phyloP scores from a whole-genome alignment of 2,888 invertebrate species.

The Pomacea canaliculata region DNA sequence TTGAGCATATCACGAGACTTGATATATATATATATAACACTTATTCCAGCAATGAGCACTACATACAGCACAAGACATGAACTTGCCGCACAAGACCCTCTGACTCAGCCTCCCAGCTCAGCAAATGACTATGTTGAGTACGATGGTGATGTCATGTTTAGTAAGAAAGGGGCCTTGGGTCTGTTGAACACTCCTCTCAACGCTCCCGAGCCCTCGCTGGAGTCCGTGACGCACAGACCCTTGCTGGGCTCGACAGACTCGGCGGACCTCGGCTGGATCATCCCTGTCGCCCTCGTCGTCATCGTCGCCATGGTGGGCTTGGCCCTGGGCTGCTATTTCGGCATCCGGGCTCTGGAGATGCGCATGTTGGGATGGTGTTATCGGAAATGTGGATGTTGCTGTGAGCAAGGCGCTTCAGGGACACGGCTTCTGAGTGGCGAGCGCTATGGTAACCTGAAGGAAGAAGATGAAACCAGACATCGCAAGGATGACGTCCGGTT shows the following conservation, averaged over 20 bases:
- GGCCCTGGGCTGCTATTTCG: slow-evolving; percentile 9
- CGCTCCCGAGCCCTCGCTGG: slow-evolving; percentile 20
- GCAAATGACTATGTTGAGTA: too few species aligned
- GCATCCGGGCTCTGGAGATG: slow-evolving; percentile 23
- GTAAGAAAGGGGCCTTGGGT: neutral
- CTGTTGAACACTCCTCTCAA: slow-evolving; percentile 20
- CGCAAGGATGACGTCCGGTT: slow-evolving; percentile 7
- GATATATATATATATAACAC: too few species aligned
- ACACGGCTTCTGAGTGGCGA: slow-evolving; percentile 7
- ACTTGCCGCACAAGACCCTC: too few species aligned
- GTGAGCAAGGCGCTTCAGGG: slow-evolving; percentile 4
- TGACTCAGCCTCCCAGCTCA: too few species aligned
- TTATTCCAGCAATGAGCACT: too few species aligned
- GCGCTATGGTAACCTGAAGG: slow-evolving; percentile 8
- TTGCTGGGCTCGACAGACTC: neutral
- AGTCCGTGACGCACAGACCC: slow-evolving; percentile 1
- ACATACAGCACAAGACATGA: too few species aligned
- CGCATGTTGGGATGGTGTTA: slow-evolving; percentile 25
- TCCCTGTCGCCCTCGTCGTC: slow-evolving; percentile 2
- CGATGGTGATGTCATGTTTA: too few species aligned
- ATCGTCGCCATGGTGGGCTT: slow-evolving; percentile 4
- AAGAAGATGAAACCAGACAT: neutral
- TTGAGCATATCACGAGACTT: too few species aligned
- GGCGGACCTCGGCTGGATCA: slow-evolving; percentile 12
- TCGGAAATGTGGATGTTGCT: slow-evolving; percentile 22